Base-by-base conservation (phyloP, 1,140 invertebrate species). In the Propsilocerus akamusi region DNA sequence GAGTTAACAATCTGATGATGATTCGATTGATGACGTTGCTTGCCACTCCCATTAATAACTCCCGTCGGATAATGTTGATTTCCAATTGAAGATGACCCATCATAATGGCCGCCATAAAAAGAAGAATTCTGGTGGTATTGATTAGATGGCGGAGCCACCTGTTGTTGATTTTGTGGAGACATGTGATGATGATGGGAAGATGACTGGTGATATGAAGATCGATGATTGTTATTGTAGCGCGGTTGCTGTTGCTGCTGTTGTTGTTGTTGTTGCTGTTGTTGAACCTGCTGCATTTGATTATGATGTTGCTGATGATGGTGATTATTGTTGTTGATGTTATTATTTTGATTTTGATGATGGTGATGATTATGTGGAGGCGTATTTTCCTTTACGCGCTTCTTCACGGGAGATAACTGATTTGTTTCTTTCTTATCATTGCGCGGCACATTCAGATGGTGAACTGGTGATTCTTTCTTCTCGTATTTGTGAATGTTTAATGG, bases 361-460 rank as follows among this genome's bases (percentile, higher is more conserved):
- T 48, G 26, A 52, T 75, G 71, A 53, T 74, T 62, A 46, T 74
- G 78, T 0, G 90, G 90, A 25, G 92, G 91, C 20, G 91, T 93
- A 56, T 86, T 90, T 62, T 97, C 94, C 63, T 97, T 97, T 6
- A 96, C 92, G n/a, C 93, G 73, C 66, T 97, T 97, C 70, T 97
- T 97, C 3, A 97, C 91, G 1, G 94, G 94, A 58, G 89, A 95
- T 51, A 97, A 68, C 59, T 97, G 92, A 41, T 86, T 86, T 25
- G 81, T 76, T 57, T 94, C 89, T 62, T 93, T 94, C 63, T 89
- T 92, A 57, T 81, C 78, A 53, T 71, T 65, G 60, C 71, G 67
- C 60, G 70, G 66, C 59, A 68, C 61, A 64, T 61, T 59, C 54
- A 65, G 57, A 54, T 65, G 63, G 55, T 65, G 63, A 49, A 64